Evolutionary conservation across 2,113 vertebrate genomes (phyloP).

Genomic region (Tenrec ecaudatus): DNA sequence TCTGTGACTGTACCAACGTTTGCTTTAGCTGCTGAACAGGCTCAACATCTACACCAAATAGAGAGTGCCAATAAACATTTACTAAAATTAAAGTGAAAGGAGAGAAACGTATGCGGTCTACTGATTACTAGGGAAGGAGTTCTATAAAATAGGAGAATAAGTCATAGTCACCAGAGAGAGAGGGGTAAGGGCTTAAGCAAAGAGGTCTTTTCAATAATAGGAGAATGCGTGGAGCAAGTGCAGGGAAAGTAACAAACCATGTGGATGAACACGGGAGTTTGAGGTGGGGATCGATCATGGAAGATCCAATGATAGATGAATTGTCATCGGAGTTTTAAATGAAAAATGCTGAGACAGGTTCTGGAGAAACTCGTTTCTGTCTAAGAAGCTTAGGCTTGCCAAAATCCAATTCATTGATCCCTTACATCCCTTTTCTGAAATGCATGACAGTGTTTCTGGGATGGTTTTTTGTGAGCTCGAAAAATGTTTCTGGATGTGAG

Average conservation of each 20-base stretch:
- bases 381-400: slow-evolving; percentile 62
- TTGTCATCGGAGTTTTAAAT: background rate
- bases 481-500: background rate
- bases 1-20: background rate
- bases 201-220: background rate
- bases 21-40: background rate
- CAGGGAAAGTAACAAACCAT: background rate
- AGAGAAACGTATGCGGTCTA: slow-evolving; percentile 15
- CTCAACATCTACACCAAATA: background rate
- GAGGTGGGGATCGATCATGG: background rate
- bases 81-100: slow-evolving; percentile 19
- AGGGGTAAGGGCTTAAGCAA: background rate
- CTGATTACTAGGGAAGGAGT: background rate
- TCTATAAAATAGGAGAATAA: slow-evolving; percentile 30
- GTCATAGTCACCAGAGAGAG: background rate
- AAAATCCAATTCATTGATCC: slow-evolving; percentile 55
- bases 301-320: background rate
- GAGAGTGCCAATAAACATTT: background rate
- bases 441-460: slow-evolving; percentile 17
- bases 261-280: background rate
- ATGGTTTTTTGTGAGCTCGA: background rate
- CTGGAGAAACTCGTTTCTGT: slow-evolving; percentile 55
- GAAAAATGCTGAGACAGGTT: background rate
- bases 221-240: background rate
- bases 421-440: slow-evolving; percentile 52